Evolutionary conservation across 2,888 invertebrate genomes (phyloP).

Genomic region (Phyllotreta striolata): DNA sequence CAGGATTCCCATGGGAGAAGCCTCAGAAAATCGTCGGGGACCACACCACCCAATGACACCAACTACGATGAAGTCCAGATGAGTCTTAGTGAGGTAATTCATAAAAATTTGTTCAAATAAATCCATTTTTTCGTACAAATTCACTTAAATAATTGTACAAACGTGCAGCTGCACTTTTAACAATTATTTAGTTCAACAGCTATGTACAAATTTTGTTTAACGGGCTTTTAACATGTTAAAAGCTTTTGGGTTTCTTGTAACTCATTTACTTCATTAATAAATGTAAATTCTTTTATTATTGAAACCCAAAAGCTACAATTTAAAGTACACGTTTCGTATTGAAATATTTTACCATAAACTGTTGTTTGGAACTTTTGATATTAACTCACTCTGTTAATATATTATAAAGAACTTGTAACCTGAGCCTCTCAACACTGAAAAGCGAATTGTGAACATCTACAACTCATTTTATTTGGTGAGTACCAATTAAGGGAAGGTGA

Average conservation of each 20-base stretch:
- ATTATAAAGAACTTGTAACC: constrained; percentile 61
- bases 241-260: too few species aligned
- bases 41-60: constrained; percentile 64
- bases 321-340: background rate
- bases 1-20: constrained; percentile 45
- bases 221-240: too few species aligned
- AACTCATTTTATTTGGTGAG: constrained; percentile 49
- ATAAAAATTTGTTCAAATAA: constrained; percentile 16
- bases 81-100: constrained; percentile 74
- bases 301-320: background rate
- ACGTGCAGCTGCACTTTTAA: background rate
- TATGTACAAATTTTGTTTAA: background rate
- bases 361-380: constrained; percentile 56
- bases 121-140: background rate
- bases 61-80: constrained; percentile 81
- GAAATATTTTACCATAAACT: constrained; percentile 16
- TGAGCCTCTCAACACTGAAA: constrained; percentile 46
- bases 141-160: background rate
- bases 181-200: background rate
- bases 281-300: background rate
- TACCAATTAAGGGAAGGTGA: constrained; percentile 49
- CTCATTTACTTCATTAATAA: too few species aligned
- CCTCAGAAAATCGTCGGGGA: constrained; percentile 44
- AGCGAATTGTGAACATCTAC: constrained; percentile 42
- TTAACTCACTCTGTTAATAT: constrained; percentile 64